Evolutionary conservation across 2,888 invertebrate species (phyloP).

Genomic region (Cylindroiulus punctatus): DNA sequence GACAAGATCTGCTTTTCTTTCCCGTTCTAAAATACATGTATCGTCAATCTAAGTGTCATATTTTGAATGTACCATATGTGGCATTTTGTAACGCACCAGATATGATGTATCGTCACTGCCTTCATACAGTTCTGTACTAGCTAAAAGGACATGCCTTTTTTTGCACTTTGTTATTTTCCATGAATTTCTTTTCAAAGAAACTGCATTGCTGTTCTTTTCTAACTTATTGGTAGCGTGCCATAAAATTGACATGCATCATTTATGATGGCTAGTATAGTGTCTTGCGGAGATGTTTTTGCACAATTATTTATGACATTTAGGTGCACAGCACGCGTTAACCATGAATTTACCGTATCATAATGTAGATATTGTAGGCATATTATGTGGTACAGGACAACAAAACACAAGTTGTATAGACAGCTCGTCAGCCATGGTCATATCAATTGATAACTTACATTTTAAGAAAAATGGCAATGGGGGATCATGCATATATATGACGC

Average conservation of each 20-base stretch:
- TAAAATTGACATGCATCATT: background rate
- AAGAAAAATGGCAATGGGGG: background rate
- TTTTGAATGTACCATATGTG: background rate
- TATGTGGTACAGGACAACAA: background rate
- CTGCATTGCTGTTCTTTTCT: background rate
- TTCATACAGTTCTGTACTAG: background rate
- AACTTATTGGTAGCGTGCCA: background rate
- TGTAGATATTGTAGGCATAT: background rate
- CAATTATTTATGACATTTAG: slow-evolving; percentile 3
- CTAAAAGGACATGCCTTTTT: background rate
- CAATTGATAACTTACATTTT: background rate
- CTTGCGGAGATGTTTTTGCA: background rate
- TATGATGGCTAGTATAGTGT: background rate
- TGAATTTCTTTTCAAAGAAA: background rate
- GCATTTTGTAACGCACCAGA: background rate
- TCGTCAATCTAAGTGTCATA: background rate
- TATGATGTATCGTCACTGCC: background rate
- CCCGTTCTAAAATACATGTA: background rate
- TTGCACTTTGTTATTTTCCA: background rate
- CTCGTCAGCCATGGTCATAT: slow-evolving; percentile 46
- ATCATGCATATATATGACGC: background rate
- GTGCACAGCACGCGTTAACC: background rate
- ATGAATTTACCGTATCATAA: background rate
- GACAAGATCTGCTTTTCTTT: slow-evolving; percentile 34
- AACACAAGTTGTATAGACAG: background rate